Percentiles rank a stretch among this genome's conserved stretches.
These are phyloP conservation scores for Cepphus grylle DNA, from an alignment of 2,113 vertebrate species.

Conservation along the genomic window DNA sequence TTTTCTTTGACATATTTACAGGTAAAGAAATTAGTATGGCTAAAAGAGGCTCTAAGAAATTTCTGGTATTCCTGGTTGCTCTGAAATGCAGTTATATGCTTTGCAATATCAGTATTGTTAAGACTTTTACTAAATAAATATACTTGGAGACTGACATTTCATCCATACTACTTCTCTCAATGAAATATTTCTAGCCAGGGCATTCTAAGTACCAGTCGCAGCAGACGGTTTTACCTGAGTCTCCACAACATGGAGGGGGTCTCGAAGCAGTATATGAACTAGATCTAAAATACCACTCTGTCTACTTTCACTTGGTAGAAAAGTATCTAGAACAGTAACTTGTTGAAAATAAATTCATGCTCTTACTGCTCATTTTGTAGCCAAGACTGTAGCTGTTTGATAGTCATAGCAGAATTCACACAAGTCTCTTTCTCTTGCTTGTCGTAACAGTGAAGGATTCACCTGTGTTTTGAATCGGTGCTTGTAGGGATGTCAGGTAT, in stretches of 20 bases:
- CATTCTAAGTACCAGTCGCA: neutral
- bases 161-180: neutral
- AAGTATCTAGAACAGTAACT: neutral
- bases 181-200: neutral
- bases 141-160: neutral
- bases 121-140: neutral
- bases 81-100: neutral
- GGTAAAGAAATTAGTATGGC: neutral
- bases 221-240: neutral
- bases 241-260: neutral
- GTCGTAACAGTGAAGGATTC: neutral
- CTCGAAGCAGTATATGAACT: neutral
- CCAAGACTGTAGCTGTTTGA: neutral
- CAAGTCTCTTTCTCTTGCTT: neutral
- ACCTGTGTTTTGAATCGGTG: neutral
- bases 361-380: neutral
- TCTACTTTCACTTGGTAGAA: neutral
- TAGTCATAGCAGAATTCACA: neutral
- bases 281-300: neutral
- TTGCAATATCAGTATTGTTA: neutral
- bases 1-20: neutral
- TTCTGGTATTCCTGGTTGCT: neutral
- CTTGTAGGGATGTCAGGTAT: neutral
- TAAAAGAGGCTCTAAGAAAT: neutral
- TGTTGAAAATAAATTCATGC: neutral